A percentile compares a stretch with the other conserved stretches of the same genome.
Conservation (phyloP, 1,140 invertebrate genomes). For the Triops longicaudatus region DNA sequence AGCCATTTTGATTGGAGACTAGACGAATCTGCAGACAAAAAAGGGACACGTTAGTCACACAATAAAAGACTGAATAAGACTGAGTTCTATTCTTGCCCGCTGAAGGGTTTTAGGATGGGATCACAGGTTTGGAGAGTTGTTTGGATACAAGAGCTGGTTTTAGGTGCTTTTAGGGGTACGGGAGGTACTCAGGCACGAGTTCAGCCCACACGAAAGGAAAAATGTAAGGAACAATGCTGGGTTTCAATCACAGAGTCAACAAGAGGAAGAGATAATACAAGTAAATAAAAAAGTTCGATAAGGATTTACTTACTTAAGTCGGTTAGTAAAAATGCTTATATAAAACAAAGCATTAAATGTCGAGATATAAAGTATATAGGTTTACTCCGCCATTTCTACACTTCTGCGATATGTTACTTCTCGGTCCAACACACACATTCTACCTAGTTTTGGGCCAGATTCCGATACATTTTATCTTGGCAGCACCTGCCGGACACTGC, state of each 20-base stretch:
- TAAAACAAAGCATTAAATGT: not conserved
- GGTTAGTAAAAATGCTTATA: not conserved
- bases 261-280: not conserved
- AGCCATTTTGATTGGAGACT: constrained; percentile 9
- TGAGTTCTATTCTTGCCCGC: not conserved
- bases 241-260: not conserved
- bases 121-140: no score
- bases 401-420: not conserved
- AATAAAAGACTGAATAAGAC: not conserved
- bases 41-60: not conserved
- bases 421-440: no score
- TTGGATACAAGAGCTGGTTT: no score
- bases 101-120: no score
- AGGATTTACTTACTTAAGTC: not conserved
- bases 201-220: no score
- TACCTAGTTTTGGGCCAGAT: no score
- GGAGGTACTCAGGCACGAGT: no score
- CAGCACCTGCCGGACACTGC: no score
- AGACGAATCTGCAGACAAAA: not conserved
- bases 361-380: not conserved
- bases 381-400: not conserved
- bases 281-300: not conserved
- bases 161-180: no score
- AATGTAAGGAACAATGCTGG: no score
- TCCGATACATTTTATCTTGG: no score